Percentiles rank a stretch among this genome's conserved stretches.
These are phyloP conservation scores for Antheraea pernyi DNA, from an alignment of 1,140 invertebrate genomes.

Conservation along the genomic window DNA sequence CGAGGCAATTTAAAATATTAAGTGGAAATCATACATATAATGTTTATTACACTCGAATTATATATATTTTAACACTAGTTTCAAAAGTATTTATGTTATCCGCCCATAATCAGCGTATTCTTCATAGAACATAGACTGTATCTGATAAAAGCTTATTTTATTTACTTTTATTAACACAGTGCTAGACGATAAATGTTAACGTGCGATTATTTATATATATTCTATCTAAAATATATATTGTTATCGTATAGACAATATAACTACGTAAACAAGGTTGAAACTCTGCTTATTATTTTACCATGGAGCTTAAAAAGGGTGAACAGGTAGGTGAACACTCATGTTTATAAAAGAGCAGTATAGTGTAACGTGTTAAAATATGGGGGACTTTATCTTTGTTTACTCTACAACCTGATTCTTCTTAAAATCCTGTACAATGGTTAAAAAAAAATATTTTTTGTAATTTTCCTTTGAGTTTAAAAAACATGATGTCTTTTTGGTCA, in stretches of 20 bases:
- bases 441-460: too few species aligned
- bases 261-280: not conserved
- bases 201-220: too few species aligned
- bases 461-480: too few species aligned
- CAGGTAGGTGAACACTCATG: conserved; percentile 1
- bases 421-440: conserved; percentile 3
- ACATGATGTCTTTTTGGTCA: too few species aligned
- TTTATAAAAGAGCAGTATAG: conserved; percentile 1
- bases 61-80: not conserved
- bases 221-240: too few species aligned
- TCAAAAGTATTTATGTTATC: not conserved
- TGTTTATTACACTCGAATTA: too few species aligned
- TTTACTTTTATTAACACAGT: too few species aligned
- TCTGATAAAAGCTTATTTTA: not conserved
- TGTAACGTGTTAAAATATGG: conserved; percentile 20
- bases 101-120: not conserved
- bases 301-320: not conserved
- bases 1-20: too few species aligned
- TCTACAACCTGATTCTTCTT: conserved; percentile 23
- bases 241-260: not conserved
- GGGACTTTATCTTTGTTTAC: conserved; percentile 32
- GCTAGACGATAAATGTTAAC: too few species aligned
- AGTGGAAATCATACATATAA: not conserved
- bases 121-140: not conserved
- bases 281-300: not conserved